phyloP scores from a whole-genome alignment of 2,888 invertebrate species.

The Himalopsyche anomala region DNA sequence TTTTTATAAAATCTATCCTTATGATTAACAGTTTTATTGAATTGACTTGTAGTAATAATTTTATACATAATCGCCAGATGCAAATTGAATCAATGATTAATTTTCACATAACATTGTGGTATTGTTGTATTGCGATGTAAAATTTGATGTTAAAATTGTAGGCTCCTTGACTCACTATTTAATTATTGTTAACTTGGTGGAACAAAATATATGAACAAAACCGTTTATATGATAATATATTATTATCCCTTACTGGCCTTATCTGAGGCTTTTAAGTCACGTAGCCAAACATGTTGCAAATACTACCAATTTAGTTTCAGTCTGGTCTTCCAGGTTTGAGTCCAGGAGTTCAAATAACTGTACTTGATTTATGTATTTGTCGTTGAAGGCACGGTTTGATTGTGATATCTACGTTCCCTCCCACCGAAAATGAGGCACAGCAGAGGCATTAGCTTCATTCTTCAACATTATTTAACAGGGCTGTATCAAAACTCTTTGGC shows the following conservation, averaged over 20 bases:
- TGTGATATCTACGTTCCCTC: too few relatives aligned
- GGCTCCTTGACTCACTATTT: neutral
- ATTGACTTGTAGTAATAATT: neutral
- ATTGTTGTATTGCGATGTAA: neutral
- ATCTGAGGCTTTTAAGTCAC: neutral
- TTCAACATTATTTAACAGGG: too few relatives aligned
- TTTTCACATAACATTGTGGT: neutral
- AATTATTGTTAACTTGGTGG: neutral
- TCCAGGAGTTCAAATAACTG: neutral
- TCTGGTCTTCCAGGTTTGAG: neutral
- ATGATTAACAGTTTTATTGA: conserved; percentile 4
- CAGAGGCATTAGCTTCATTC: too few relatives aligned
- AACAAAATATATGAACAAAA: too few relatives aligned
- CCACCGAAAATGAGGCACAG: too few relatives aligned
- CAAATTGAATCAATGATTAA: neutral
- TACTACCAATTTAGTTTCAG: too few relatives aligned
- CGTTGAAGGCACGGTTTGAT: too few relatives aligned
- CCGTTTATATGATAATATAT: too few relatives aligned
- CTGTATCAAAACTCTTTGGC: too few relatives aligned
- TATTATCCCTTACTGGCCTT: too few relatives aligned
- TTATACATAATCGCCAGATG: neutral
- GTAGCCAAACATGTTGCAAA: too few relatives aligned
- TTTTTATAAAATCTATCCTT: conserved; percentile 3
- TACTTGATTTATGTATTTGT: too few relatives aligned
- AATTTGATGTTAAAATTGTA: neutral